Evolutionary conservation across 2,888 invertebrate genomes (phyloP), one percentile per base, ranked within the genome.

Genomic region (Baccha elongata): DNA sequence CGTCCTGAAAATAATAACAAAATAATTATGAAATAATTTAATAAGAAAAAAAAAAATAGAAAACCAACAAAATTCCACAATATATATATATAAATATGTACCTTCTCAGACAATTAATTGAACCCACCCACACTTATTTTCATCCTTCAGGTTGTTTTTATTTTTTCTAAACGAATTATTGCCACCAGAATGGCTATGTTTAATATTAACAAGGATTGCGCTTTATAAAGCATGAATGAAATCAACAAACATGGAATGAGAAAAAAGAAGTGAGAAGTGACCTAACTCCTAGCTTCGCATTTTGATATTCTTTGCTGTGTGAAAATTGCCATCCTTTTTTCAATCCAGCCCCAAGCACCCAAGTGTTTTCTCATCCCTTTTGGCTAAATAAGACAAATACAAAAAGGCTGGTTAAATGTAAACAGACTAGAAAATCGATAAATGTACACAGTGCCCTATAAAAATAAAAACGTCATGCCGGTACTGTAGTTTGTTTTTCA

Each of bases 351-450:
- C 23, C 35, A 23, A 26, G 23, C 21, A 1, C 23, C 35, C 7
- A 0, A 2, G 4, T 52, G 6, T 37, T 40, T 40, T 23, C n/a
- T n/a, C 40, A 40, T 58, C 58, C 58, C 58, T 40, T 26, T 11
- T 1, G 40, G 23, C 58, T 58, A 26, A 58, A 37, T 10, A 58
- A 15, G 11, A 40, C 58, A 40, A 26, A 26, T 15, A 40, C 6
- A 2, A 23, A 26, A 11, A 67, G 29, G 35, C 21, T 53, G 73
- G 40, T 29, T 13, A 53, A 72, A 40, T 67, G 50, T 42, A 69
- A 74, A 58, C 55, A 69, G 35, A 64, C 37, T 26, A 48, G 35
- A 55, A 74, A 80, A 80, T 80, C 80, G 69, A 80, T 80, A 80
- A 58, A 23, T 37, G 19, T 35, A 67, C 58, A 55, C 23, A 37